phyloP scores from a whole-genome alignment of 2,888 invertebrate genomes.

The Apamea monoglypha region DNA sequence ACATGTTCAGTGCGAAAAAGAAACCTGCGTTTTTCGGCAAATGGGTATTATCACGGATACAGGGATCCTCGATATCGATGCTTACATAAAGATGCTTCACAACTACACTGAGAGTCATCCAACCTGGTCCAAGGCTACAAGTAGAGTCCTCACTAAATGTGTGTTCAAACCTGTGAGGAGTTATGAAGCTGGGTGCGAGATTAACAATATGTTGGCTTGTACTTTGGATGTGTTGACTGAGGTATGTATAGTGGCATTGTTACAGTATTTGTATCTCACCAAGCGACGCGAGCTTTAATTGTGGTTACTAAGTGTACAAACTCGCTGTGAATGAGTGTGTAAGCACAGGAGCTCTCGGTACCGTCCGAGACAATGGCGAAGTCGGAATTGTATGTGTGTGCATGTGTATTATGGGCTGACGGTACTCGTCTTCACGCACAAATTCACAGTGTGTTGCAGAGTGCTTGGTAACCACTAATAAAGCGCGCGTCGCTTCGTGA shows the following conservation, averaged over 20 bases:
- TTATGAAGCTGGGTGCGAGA: conserved; percentile 79
- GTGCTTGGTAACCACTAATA: no score
- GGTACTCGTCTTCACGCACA: no score
- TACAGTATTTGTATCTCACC: no score
- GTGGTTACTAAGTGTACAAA: no score
- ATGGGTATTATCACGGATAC: conserved; percentile 74
- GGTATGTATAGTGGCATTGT: conserved; percentile 69
- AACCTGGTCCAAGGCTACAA: conserved; percentile 79
- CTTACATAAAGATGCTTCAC: conserved; percentile 79
- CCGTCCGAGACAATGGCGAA: no score
- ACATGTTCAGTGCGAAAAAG: conserved; percentile 79
- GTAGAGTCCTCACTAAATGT: conserved; percentile 81
- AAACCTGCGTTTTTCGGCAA: conserved; percentile 81
- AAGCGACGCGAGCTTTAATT: no score
- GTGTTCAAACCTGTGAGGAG: conserved; percentile 70
- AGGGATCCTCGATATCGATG: conserved; percentile 76
- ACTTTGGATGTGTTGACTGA: conserved; percentile 84
- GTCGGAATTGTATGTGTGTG: no score
- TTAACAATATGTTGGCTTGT: conserved; percentile 82
- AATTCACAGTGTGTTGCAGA: no score
- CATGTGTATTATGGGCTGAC: no score
- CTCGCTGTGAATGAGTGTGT: no score
- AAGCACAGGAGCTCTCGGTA: no score
- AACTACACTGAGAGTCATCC: conserved; percentile 78
- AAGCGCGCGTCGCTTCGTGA: no score